Evolutionary conservation across 2,113 vertebrate genomes (phyloP).

Genomic region (Cryptotis parvus): DNA sequence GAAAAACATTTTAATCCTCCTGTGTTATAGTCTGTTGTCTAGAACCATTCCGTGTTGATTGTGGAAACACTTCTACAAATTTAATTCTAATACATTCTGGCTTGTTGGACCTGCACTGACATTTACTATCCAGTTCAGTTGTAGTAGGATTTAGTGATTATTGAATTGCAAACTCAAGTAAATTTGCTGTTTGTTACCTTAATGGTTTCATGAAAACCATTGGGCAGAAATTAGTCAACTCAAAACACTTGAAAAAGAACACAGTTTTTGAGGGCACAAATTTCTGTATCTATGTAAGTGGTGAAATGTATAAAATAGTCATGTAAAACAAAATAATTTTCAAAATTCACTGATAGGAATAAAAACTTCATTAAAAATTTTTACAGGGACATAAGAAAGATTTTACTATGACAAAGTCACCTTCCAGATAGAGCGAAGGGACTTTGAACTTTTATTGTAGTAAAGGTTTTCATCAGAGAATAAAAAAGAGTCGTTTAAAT

Average conservation of each 20-base stretch:
- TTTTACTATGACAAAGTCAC: neutral
- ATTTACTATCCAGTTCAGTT: neutral
- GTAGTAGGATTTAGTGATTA: neutral
- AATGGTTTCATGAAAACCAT: neutral
- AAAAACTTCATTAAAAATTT: neutral
- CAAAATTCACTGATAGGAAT: too few relatives aligned
- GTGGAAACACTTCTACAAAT: neutral
- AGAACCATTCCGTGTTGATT: neutral
- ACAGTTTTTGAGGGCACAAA: neutral
- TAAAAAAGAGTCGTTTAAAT: neutral
- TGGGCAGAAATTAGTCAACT: neutral
- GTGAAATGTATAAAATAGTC: neutral
- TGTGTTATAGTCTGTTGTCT: neutral
- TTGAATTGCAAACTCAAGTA: neutral
- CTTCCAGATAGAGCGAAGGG: neutral
- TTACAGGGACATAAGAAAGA: neutral
- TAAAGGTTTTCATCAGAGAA: neutral
- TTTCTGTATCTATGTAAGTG: too few relatives aligned
- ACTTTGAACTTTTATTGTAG: neutral
- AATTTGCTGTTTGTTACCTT: neutral
- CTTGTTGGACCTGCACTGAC: neutral
- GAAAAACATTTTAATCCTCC: neutral
- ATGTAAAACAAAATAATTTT: too few relatives aligned
- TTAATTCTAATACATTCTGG: neutral
- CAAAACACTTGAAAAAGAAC: neutral